phyloP scores from a whole-genome alignment of 2,113 vertebrate species.

The Hippopotamus amphibius region DNA sequence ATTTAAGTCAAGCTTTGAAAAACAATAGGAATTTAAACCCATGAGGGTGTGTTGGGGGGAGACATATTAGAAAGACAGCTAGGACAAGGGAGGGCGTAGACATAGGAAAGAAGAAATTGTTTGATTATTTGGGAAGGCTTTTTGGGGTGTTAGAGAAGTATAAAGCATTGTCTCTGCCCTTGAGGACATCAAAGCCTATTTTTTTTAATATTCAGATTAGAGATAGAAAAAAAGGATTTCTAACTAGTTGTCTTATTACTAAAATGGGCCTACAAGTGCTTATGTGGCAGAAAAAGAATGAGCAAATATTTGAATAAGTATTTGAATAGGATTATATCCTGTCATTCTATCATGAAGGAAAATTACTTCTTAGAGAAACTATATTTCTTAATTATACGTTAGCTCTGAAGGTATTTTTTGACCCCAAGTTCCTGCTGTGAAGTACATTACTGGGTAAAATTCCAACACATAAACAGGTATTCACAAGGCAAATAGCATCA shows the following conservation, averaged over 20 bases:
- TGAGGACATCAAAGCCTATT: neutral
- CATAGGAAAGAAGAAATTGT: neutral
- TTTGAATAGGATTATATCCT: constrained; percentile 21
- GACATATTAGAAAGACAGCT: neutral
- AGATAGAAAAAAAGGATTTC: neutral
- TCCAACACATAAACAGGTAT: constrained; percentile 52
- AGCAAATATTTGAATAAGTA: constrained; percentile 36
- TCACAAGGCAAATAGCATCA: constrained; percentile 29
- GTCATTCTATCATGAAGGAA: neutral
- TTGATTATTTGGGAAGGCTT: neutral
- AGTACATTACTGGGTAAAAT: constrained; percentile 44
- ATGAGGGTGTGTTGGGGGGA: neutral
- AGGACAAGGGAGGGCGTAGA: neutral
- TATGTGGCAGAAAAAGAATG: constrained; percentile 30
- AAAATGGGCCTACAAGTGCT: neutral
- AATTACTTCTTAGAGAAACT: constrained; percentile 41
- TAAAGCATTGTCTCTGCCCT: neutral
- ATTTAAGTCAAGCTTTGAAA: constrained; percentile 26
- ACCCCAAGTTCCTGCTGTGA: neutral
- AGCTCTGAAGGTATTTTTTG: constrained; percentile 30
- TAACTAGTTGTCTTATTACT: constrained; percentile 41
- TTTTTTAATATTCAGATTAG: constrained; percentile 4
- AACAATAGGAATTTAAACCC: neutral
- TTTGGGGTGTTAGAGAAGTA: neutral
- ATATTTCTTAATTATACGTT: constrained; percentile 44